phyloP scores from a whole-genome alignment of 2,888 invertebrate genomes.

The Lepetodrilus schrolli region DNA sequence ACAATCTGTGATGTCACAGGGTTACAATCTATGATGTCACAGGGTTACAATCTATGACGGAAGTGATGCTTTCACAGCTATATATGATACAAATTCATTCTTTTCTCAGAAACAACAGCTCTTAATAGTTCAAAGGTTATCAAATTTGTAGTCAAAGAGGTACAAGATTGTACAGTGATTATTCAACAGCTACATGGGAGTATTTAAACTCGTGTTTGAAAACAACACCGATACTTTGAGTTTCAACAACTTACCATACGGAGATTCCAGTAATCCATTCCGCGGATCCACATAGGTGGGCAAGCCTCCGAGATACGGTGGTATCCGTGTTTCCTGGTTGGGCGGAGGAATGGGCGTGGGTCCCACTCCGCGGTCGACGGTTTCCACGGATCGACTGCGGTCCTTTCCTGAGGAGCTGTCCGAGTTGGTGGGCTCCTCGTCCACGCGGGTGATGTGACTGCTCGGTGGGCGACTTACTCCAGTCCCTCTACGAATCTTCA shows the following conservation, averaged over 20 bases:
- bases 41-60: too few species aligned
- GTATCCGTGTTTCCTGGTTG: slow-evolving; percentile 47
- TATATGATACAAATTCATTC: too few species aligned
- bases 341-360: slow-evolving; percentile 70
- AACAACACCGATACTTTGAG: too few species aligned
- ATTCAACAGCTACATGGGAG: too few species aligned
- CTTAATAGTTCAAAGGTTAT: too few species aligned
- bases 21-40: too few species aligned
- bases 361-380: slow-evolving; percentile 72
- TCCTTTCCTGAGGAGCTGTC: slow-evolving; percentile 43
- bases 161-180: too few species aligned
- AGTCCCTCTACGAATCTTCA: slow-evolving; percentile 46
- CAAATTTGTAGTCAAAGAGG: too few species aligned
- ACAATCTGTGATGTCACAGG: too few species aligned
- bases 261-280: slow-evolving; percentile 43
- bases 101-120: too few species aligned
- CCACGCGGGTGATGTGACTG: slow-evolving; percentile 59
- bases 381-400: slow-evolving; percentile 63
- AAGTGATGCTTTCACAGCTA: too few species aligned
- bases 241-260: slow-evolving; percentile 47
- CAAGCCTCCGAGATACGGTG: slow-evolving; percentile 49
- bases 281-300: slow-evolving; percentile 40
- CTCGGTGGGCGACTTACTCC: slow-evolving; percentile 61
- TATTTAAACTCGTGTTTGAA: too few species aligned
- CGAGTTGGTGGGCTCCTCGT: slow-evolving; percentile 63